Evolutionary conservation across 2,888 invertebrate genomes (phyloP), one percentile per base, ranked within the genome.

Genomic region (Cynaeus angustus): DNA sequence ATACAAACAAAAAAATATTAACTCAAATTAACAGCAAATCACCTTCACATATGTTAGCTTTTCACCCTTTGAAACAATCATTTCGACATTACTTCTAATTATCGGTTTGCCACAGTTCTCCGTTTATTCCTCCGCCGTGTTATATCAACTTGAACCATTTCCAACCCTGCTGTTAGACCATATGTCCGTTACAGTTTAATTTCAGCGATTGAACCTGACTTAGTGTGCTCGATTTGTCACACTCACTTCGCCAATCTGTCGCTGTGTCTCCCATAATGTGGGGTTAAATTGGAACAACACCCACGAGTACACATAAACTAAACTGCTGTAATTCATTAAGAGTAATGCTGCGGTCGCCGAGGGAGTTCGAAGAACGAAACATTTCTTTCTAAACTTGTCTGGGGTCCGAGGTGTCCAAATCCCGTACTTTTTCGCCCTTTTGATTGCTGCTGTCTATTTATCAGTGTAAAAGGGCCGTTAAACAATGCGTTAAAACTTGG

Each of bases 231-330:
- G 81, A 83, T 83, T 83, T 83, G 83, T 83, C 82, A 82, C 83
- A 81, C 81, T 81, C 78, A 80, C 79, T 81, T 79, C 80, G 77
- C 79, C 82, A 82, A 82, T 83, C 81, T 82, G 83, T 82, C 80
- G 79, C 78, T 74, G 75, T 74, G 76, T 76, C 69, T 62, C 72
- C 68, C 71, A 76, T 77, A 75, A 77, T 77, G 76, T 72, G 76
- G 78, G 79, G 79, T 79, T 74, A 79, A 78, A 75, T 74, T 75
- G 78, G 73, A 74, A 75, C 66, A 68, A 72, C 72, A 72, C 72
- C 74, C 69, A 72, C 55, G 70, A 69, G 69, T 72, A 75, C 74
- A 72, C 70, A 77, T 74, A 75, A 76, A 75, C 77, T 77, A 78
- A 80, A 79, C 78, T 77, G 76, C 76, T 75, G 77, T 78, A 79